Evolutionary conservation across 2,113 vertebrate species (phyloP).

Genomic region (Cololabis saira): DNA sequence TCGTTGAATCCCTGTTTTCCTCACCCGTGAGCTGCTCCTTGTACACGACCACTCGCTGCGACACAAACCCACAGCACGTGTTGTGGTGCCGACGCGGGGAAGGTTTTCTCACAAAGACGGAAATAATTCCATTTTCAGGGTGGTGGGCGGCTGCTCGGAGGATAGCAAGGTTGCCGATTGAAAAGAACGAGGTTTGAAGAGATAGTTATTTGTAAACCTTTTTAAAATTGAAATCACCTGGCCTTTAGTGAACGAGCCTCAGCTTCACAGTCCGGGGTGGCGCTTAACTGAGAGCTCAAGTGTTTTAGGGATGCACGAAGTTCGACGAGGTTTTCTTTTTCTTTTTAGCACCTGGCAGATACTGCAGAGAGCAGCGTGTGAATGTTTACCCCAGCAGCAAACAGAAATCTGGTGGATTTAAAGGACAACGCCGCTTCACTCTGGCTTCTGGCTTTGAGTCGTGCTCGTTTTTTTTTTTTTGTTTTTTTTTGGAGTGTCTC

Average conservation of each 20-base stretch:
- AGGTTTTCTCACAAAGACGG: too few relatives aligned
- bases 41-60: too few relatives aligned
- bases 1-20: too few relatives aligned
- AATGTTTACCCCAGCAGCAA: slow-evolving; percentile 54
- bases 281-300: not conserved
- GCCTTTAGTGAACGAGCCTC: not conserved
- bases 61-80: too few relatives aligned
- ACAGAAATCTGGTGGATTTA: slow-evolving; percentile 36
- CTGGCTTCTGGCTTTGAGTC: slow-evolving; percentile 7
- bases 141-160: too few relatives aligned
- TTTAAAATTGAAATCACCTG: not conserved
- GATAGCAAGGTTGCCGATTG: too few relatives aligned
- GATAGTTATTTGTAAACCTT: not conserved
- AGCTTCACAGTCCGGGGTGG: not conserved
- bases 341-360: slow-evolving; percentile 34
- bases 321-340: too few relatives aligned
- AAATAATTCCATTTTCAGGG: too few relatives aligned
- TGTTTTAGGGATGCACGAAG: not conserved
- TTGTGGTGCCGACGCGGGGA: too few relatives aligned
- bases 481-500: slow-evolving; percentile 48
- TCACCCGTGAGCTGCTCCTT: too few relatives aligned
- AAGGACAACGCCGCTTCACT: slow-evolving; percentile 39
- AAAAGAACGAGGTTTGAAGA: not conserved
- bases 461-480: too few relatives aligned
- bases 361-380: slow-evolving; percentile 46